These are phyloP conservation scores for Hypercompe scribonia DNA, from an alignment of 2,888 invertebrate species.

Conservation along the genomic window DNA sequence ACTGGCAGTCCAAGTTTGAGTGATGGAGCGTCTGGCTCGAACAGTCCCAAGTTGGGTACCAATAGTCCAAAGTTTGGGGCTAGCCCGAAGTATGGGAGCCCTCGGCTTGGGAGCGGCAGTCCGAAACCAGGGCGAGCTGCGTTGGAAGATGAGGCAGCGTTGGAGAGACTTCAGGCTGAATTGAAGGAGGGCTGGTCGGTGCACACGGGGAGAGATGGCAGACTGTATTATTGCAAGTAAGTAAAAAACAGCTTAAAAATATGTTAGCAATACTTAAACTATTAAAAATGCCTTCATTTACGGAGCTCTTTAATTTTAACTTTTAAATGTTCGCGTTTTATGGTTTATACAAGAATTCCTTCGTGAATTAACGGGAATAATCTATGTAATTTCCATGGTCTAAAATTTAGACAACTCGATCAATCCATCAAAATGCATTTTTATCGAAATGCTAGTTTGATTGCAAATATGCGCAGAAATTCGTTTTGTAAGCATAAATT, in stretches of 20 bases:
- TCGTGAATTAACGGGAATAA: too few relatives aligned
- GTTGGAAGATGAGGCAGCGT: slow-evolving; percentile 75
- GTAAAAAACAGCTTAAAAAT: slow-evolving; percentile 63
- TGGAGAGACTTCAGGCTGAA: slow-evolving; percentile 87
- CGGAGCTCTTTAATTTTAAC: too few relatives aligned
- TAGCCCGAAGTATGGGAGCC: slow-evolving; percentile 79
- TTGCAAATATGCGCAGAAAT: not conserved
- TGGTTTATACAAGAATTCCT: too few relatives aligned
- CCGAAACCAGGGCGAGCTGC: slow-evolving; percentile 65
- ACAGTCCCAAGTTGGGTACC: slow-evolving; percentile 57
- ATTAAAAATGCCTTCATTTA: too few relatives aligned
- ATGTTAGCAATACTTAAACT: too few relatives aligned
- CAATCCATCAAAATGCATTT: too few relatives aligned
- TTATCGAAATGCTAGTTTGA: too few relatives aligned
- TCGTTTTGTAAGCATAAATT: not conserved
- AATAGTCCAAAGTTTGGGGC: slow-evolving; percentile 68
- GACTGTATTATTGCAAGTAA: slow-evolving; percentile 97
- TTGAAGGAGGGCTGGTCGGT: slow-evolving; percentile 92
- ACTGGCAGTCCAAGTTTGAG: slow-evolving; percentile 68
- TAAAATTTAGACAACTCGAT: too few relatives aligned
- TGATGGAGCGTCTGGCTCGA: slow-evolving; percentile 64
- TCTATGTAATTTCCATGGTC: too few relatives aligned
- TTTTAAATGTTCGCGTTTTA: too few relatives aligned
- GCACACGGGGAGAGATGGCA: slow-evolving; percentile 92
- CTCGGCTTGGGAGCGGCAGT: slow-evolving; percentile 80